These are phyloP conservation scores for Prunella strophiata DNA, from an alignment of 2,797 vertebrate species.

Conservation along the genomic window DNA sequence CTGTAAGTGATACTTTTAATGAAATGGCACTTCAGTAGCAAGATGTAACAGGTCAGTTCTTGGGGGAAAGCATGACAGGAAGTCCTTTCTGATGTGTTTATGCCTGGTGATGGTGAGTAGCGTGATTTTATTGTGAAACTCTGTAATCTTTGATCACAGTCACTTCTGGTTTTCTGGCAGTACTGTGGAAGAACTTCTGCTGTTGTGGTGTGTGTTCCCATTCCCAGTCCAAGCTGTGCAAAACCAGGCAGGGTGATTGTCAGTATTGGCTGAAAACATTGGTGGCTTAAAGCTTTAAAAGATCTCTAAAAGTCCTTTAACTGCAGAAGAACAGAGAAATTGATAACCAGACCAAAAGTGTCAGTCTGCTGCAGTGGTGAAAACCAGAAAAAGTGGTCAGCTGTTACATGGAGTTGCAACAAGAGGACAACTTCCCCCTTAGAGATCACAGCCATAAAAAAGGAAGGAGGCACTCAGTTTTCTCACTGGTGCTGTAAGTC, in stretches of 20 bases:
- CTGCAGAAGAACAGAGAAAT: neutral
- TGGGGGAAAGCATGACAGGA: neutral
- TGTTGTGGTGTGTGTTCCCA: neutral
- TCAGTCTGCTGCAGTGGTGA: neutral
- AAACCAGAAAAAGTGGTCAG: neutral
- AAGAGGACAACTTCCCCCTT: neutral
- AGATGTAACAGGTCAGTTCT: neutral
- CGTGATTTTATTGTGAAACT: slow-evolving; percentile 15
- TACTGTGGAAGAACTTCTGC: neutral
- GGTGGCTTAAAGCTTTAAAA: neutral
- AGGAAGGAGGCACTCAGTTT: neutral
- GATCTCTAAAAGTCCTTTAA: neutral
- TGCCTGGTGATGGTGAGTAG: neutral
- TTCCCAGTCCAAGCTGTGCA: neutral
- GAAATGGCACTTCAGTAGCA: neutral
- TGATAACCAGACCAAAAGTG: neutral
- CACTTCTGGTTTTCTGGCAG: neutral
- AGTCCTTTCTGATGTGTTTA: neutral
- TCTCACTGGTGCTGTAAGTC: neutral
- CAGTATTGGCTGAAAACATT: neutral
- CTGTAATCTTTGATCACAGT: neutral
- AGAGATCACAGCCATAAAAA: neutral
- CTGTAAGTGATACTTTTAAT: neutral
- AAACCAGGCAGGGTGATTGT: neutral
- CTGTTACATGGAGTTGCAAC: neutral